phyloP scores from a whole-genome alignment of 1,140 invertebrate genomes.

The Pantala flavescens region DNA sequence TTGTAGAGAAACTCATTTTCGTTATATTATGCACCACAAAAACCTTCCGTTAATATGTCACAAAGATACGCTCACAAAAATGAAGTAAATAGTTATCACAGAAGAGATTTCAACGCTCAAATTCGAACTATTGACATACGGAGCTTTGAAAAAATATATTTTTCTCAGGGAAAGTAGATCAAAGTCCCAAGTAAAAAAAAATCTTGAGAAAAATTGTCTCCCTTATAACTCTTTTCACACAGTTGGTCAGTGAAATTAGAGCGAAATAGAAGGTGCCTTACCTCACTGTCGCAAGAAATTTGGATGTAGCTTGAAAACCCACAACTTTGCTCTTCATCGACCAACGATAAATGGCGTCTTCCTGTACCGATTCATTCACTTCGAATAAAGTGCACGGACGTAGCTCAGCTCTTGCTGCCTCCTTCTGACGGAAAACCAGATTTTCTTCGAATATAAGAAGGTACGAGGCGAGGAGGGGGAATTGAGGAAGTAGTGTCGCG shows the following conservation, averaged over 20 bases:
- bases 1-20: too few species aligned
- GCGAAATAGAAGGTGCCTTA: slow-evolving; percentile 12
- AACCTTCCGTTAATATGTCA: too few species aligned
- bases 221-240: neutral
- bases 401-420: too few species aligned
- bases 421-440: too few species aligned
- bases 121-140: neutral
- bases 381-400: neutral
- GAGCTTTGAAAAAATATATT: neutral
- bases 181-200: neutral
- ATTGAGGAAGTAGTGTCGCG: too few species aligned
- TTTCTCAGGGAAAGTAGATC: neutral
- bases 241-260: neutral
- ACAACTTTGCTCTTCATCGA: slow-evolving; percentile 23
- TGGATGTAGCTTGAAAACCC: slow-evolving; percentile 23
- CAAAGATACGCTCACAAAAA: too few species aligned
- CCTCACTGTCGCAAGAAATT: slow-evolving; percentile 25
- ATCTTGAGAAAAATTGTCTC: neutral
- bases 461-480: too few species aligned
- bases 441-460: too few species aligned
- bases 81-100: too few species aligned
- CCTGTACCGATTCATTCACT: neutral
- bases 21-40: too few species aligned
- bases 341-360: slow-evolving; percentile 13
- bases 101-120: neutral